phyloP scores from a whole-genome alignment of 1,140 invertebrate species.

The Dendrolimus punctatus region DNA sequence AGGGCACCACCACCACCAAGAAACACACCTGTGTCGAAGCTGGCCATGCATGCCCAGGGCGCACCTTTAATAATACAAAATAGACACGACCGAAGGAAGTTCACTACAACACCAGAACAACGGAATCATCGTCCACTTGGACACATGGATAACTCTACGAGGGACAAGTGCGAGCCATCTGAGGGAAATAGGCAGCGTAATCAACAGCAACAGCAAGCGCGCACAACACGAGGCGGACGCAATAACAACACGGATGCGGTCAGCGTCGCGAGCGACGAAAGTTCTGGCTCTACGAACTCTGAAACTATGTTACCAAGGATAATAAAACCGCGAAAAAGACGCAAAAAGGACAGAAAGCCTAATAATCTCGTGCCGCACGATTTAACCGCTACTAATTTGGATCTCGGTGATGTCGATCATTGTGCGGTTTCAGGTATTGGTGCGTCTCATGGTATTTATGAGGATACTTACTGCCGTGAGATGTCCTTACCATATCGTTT shows the following conservation, averaged over 20 bases:
- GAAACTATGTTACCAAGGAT: constrained; percentile 88
- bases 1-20: constrained; percentile 58
- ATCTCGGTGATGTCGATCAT: constrained; percentile 46
- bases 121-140: constrained; percentile 47
- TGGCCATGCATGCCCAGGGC: constrained; percentile 84
- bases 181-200: constrained; percentile 51
- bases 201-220: constrained; percentile 51
- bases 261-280: constrained; percentile 84
- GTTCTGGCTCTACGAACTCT: constrained; percentile 78
- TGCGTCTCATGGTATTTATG: constrained; percentile 48
- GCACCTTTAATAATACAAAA: constrained; percentile 81
- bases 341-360: constrained; percentile 90
- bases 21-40: constrained; percentile 71
- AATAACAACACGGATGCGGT: constrained; percentile 76
- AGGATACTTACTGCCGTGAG: constrained; percentile 57
- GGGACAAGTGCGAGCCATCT: constrained; percentile 39
- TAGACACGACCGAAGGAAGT: constrained; percentile 65
- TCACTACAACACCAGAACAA: constrained; percentile 47
- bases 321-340: constrained; percentile 89
- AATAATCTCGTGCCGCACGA: constrained; percentile 61
- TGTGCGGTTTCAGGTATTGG: constrained; percentile 48
- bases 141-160: constrained; percentile 33
- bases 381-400: constrained; percentile 39
- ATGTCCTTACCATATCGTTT: constrained; percentile 55
- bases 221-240: constrained; percentile 43